Conservation (phyloP, 2,797 vertebrate species). For the Lindbergichthys nudifrons region DNA sequence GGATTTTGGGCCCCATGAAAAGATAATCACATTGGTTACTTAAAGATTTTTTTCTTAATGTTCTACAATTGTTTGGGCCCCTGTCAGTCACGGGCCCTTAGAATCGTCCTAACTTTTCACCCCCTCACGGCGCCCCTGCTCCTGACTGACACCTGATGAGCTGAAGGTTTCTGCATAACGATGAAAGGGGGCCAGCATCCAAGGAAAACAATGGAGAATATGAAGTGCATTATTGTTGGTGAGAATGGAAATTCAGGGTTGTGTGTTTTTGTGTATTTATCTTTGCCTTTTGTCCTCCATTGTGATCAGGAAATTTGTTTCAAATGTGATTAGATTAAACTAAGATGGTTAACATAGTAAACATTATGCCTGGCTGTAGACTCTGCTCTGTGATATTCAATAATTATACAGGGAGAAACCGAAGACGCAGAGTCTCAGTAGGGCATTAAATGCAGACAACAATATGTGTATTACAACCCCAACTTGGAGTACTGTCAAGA, state of each 20-base stretch:
- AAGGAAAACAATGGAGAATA: conserved; percentile 27
- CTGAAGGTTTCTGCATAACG: conserved; percentile 72
- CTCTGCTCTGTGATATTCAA: neutral
- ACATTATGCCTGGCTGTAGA: neutral
- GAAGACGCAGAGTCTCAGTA: neutral
- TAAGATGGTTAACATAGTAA: neutral
- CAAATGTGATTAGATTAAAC: neutral
- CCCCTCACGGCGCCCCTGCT: no score
- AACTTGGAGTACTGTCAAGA: no score
- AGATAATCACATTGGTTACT: no score
- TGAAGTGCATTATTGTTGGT: conserved; percentile 11
- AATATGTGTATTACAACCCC: no score
- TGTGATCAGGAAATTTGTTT: neutral
- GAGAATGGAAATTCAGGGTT: neutral
- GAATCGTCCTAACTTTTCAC: no score
- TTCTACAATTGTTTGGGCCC: no score
- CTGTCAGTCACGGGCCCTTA: no score
- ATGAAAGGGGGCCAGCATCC: conserved; percentile 44
- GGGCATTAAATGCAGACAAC: neutral
- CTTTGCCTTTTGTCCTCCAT: neutral
- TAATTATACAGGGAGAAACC: neutral
- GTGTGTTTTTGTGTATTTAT: conserved; percentile 3
- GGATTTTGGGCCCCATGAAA: no score
- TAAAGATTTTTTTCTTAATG: no score
- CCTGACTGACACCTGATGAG: conserved; percentile 80